A percentile compares a stretch with the other conserved stretches of the same genome.
Conservation (phyloP, 2,888 invertebrate species). For the Esperia sulphurella region DNA sequence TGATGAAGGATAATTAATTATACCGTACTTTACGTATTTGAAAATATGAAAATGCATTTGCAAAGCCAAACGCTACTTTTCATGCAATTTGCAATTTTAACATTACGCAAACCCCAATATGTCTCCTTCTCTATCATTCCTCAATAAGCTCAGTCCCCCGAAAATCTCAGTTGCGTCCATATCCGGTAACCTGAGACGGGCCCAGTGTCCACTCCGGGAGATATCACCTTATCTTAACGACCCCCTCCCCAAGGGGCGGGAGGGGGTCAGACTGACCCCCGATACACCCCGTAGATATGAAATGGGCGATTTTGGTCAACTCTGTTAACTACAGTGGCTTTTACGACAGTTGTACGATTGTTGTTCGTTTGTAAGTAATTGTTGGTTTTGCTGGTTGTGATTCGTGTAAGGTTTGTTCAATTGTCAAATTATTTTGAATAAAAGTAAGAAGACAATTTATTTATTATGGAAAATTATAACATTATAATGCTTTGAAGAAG, state of each 20-base stretch:
- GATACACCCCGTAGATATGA: conserved; percentile 55
- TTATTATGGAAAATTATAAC: too few species aligned
- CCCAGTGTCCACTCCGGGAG: conserved; percentile 53
- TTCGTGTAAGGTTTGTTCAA: neutral
- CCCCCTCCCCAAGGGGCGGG: conserved; percentile 26
- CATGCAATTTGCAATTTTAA: neutral
- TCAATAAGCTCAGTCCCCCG: conserved; percentile 15
- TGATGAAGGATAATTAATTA: too few species aligned
- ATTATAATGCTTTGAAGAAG: too few species aligned
- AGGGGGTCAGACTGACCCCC: conserved; percentile 22
- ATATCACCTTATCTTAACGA: conserved; percentile 71
- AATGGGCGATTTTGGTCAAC: conserved; percentile 67
- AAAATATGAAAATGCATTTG: too few species aligned
- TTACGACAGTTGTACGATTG: conserved; percentile 48
- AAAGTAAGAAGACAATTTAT: too few species aligned
- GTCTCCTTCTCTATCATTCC: conserved; percentile 6
- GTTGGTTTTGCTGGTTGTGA: conserved; percentile 9
- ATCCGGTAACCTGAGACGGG: conserved; percentile 56
- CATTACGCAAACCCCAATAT: neutral
- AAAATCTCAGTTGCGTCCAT: conserved; percentile 32
- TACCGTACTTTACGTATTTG: too few species aligned
- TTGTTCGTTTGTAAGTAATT: conserved; percentile 27
- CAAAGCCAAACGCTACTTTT: too few species aligned
- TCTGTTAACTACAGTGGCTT: conserved; percentile 36
- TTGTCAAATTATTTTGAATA: neutral